Evolutionary conservation across 2,888 invertebrate genomes (phyloP).

Genomic region (Cataglyphis cursor): DNA sequence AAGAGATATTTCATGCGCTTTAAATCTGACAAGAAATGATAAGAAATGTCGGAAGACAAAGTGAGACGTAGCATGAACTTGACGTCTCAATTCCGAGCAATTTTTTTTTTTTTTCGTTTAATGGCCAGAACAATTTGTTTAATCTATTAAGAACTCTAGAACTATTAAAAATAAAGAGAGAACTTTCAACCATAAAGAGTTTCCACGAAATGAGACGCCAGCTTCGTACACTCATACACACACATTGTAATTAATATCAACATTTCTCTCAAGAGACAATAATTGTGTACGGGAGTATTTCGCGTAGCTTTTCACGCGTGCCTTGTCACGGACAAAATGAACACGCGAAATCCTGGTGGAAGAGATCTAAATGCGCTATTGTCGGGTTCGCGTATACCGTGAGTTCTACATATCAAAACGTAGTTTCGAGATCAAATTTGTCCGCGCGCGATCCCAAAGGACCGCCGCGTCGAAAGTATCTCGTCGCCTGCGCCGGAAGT

Average conservation of each 20-base stretch:
- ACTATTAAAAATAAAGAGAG: no score
- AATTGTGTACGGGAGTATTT: not conserved
- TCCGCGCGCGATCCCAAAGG: constrained; percentile 26
- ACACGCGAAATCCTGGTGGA: not conserved
- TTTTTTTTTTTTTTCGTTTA: no score
- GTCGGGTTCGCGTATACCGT: not conserved
- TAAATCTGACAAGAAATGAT: no score
- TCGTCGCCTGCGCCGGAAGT: constrained; percentile 15
- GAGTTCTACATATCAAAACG: constrained; percentile 33
- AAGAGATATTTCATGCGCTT: no score
- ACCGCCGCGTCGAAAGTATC: constrained; percentile 24
- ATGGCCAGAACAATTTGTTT: no score
- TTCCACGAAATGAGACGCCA: no score
- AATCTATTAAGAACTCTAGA: no score
- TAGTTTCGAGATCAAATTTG: constrained; percentile 46
- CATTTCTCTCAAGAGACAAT: not conserved
- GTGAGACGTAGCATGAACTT: no score
- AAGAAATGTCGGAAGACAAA: no score
- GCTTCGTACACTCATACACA: no score
- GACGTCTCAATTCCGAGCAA: no score
- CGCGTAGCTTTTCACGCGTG: not conserved
- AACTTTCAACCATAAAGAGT: no score
- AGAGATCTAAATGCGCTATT: constrained; percentile 17
- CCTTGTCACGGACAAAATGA: constrained; percentile 1
- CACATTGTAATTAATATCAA: constrained; percentile 13